Conservation (phyloP, 53 echinoderm and acorn worm species). For the Patiria pectinifera region DNA sequence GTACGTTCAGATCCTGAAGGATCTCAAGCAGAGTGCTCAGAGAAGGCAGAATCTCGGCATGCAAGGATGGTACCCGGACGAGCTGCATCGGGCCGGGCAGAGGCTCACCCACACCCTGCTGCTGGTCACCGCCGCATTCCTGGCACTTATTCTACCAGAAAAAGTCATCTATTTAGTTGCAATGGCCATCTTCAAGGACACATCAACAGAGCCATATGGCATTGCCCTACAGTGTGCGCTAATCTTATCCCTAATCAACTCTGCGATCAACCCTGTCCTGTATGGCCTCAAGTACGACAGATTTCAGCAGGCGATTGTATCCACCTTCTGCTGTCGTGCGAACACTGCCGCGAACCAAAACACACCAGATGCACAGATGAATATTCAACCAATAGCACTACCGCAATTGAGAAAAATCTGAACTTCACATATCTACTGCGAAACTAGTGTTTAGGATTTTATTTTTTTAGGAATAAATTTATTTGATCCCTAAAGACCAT, state of each 20-base stretch:
- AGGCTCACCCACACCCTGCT: not conserved
- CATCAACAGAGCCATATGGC: not conserved
- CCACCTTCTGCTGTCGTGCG: not conserved
- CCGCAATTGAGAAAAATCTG: not conserved
- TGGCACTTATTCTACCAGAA: not conserved
- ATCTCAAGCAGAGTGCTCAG: not conserved
- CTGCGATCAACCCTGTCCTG: conserved; percentile 7
- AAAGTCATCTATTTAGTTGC: not conserved
- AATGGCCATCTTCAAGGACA: not conserved
- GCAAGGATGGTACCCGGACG: not conserved
- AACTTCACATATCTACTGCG: not conserved
- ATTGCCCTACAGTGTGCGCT: not conserved
- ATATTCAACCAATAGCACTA: not conserved
- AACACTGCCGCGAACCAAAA: not conserved
- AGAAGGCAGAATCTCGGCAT: not conserved
- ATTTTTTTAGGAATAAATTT: too few relatives aligned
- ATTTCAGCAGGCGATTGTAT: not conserved
- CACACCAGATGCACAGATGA: not conserved
- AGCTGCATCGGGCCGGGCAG: conserved; percentile 8
- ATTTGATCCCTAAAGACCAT: too few relatives aligned
- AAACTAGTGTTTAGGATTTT: not conserved
- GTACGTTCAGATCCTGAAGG: conserved; percentile 4
- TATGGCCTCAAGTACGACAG: not conserved
- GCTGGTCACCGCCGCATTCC: not conserved
- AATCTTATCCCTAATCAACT: not conserved